These are phyloP conservation scores for Marasmarcha lunaedactyla DNA, from an alignment of 2,888 invertebrate species.

Conservation along the genomic window DNA sequence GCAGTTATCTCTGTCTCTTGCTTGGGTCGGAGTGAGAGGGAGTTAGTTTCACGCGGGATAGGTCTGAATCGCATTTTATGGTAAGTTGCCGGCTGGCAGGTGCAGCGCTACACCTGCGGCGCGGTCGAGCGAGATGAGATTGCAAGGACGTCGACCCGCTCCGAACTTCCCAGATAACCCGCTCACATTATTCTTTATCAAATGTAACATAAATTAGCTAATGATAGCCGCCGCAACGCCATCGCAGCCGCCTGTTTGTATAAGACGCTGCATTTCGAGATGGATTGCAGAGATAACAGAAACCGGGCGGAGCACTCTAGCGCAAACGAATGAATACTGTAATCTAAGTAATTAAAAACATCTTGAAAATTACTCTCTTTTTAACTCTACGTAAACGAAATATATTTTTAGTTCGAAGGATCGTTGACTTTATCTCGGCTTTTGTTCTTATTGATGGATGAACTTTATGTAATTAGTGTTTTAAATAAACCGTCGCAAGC, in stretches of 20 bases:
- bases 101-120: conserved; percentile 63
- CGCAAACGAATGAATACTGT: not conserved
- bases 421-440: no score
- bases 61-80: conserved; percentile 66
- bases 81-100: conserved; percentile 64
- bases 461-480: no score
- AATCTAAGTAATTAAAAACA: not conserved
- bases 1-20: conserved; percentile 32
- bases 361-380: not conserved
- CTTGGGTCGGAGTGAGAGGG: conserved; percentile 39
- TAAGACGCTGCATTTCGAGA: conserved; percentile 28
- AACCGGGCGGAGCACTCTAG: conserved; percentile 1
- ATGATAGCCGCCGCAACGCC: conserved; percentile 36
- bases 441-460: no score
- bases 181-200: conserved; percentile 45
- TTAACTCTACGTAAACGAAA: not conserved
- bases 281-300: conserved; percentile 28
- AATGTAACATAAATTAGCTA: conserved; percentile 55
- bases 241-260: conserved; percentile 15
- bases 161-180: conserved; percentile 30
- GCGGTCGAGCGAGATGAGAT: conserved; percentile 58
- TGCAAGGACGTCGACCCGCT: conserved; percentile 55
- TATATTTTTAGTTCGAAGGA: no score
- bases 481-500: no score
- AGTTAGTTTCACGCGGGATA: conserved; percentile 50